Percentiles rank a stretch among this genome's conserved stretches.
These are phyloP conservation scores for Eulacestoma nigropectus DNA, from an alignment of 2,113 vertebrate species.

Conservation along the genomic window DNA sequence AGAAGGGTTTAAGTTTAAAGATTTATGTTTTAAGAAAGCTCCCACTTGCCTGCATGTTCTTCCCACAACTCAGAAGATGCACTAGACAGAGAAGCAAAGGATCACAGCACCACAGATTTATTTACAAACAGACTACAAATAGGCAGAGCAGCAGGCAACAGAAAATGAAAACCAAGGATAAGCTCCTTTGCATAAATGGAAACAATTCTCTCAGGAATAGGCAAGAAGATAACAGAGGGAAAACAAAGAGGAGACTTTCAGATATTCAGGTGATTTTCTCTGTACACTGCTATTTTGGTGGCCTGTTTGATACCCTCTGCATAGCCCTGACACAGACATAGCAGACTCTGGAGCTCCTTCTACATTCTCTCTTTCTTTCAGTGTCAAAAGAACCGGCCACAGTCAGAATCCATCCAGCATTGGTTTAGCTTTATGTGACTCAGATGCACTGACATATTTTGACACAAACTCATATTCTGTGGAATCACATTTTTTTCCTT, in stretches of 20 bases:
- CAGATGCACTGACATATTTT: neutral
- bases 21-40: neutral
- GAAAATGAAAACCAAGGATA: neutral
- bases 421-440: neutral
- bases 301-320: neutral
- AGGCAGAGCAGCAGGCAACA: neutral
- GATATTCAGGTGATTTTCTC: neutral
- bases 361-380: neutral
- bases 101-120: neutral
- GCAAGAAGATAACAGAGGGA: neutral
- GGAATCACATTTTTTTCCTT: neutral
- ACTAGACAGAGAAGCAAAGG: neutral
- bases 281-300: neutral
- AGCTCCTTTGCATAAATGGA: neutral
- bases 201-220: neutral
- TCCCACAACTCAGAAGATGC: neutral
- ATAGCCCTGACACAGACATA: neutral
- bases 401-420: neutral
- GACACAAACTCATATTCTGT: neutral
- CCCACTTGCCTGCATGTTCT: neutral
- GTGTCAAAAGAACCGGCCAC: neutral
- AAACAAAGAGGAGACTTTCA: neutral
- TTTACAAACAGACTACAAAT: neutral
- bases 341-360: neutral
- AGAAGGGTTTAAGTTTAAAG: neutral